Conservation (phyloP, 2,888 invertebrate species). For the Lepidocyrtinus sp. region DNA sequence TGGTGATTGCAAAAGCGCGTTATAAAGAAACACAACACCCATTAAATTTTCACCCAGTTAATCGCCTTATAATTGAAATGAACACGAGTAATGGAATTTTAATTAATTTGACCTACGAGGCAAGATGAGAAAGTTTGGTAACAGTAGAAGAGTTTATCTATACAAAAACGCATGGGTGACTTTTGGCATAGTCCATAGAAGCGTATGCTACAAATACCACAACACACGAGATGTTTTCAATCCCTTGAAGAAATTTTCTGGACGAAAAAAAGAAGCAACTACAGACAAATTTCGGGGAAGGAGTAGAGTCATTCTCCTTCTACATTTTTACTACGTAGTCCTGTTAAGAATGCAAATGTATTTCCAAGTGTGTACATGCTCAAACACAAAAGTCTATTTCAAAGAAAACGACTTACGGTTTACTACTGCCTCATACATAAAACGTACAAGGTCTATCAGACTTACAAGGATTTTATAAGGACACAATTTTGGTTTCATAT, state of each 20-base stretch:
- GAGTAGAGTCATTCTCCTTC: slow-evolving; percentile 13
- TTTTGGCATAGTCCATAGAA: not conserved
- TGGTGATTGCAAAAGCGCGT: not conserved
- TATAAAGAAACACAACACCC: slow-evolving; percentile 32
- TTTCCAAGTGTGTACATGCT: slow-evolving; percentile 36
- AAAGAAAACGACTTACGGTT: not conserved
- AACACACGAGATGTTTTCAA: not conserved
- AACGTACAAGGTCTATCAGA: not conserved
- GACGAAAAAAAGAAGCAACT: not conserved
- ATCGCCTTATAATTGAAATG: slow-evolving; percentile 57
- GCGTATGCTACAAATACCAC: not conserved
- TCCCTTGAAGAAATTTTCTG: slow-evolving; percentile 15
- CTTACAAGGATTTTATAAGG: slow-evolving; percentile 6
- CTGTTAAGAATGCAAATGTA: slow-evolving; percentile 54
- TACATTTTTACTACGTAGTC: slow-evolving; percentile 36
- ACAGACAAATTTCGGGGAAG: slow-evolving; percentile 12
- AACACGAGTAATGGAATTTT: slow-evolving; percentile 56
- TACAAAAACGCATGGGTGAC: slow-evolving; percentile 1
- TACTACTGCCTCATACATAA: slow-evolving; percentile 1
- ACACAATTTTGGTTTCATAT: not conserved
- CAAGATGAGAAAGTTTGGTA: slow-evolving; percentile 49
- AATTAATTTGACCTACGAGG: slow-evolving; percentile 52
- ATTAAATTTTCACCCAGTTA: slow-evolving; percentile 47
- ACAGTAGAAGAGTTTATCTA: not conserved
- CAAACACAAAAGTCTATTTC: not conserved